Evolutionary conservation across 2,888 invertebrate genomes (phyloP).

Genomic region (Nomada ruficornis): DNA sequence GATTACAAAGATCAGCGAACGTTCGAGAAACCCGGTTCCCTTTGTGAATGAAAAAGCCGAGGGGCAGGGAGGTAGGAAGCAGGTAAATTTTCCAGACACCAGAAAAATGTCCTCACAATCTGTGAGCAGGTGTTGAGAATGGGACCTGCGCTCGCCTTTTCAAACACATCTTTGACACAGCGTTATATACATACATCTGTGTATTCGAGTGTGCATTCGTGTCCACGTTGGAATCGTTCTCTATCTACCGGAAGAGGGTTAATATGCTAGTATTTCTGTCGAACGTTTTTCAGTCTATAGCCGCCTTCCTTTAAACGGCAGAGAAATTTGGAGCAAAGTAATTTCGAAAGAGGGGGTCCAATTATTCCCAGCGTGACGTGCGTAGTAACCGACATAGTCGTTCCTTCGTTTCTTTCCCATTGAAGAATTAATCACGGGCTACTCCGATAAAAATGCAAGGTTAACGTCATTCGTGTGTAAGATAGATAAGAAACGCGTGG

Average conservation of each 20-base stretch:
- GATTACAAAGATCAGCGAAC: conserved; percentile 53
- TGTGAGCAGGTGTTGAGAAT: conserved; percentile 55
- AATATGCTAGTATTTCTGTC: neutral
- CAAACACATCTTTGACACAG: conserved; percentile 7
- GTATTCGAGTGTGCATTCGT: neutral
- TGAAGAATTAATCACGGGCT: conserved; percentile 25
- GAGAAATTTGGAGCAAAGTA: neutral
- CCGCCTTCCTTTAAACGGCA: neutral
- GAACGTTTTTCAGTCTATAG: neutral
- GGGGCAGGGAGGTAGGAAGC: neutral
- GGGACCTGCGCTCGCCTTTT: conserved; percentile 40
- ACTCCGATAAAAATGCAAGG: conserved; percentile 50
- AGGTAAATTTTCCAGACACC: conserved; percentile 40
- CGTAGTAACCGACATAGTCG: neutral
- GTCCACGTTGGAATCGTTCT: conserved; percentile 9
- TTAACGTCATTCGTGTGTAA: conserved; percentile 45
- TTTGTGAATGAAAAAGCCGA: conserved; percentile 39
- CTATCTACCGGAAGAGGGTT: neutral
- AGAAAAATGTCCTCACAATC: conserved; percentile 51
- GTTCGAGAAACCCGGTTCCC: conserved; percentile 34
- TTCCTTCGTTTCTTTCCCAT: neutral
- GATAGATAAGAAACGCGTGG: conserved; percentile 34
- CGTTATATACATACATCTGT: neutral
- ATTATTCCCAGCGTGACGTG: neutral
- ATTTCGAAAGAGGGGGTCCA: neutral